Evolutionary conservation across 2,113 vertebrate genomes (phyloP).

Genomic region (Nipponia nippon): DNA sequence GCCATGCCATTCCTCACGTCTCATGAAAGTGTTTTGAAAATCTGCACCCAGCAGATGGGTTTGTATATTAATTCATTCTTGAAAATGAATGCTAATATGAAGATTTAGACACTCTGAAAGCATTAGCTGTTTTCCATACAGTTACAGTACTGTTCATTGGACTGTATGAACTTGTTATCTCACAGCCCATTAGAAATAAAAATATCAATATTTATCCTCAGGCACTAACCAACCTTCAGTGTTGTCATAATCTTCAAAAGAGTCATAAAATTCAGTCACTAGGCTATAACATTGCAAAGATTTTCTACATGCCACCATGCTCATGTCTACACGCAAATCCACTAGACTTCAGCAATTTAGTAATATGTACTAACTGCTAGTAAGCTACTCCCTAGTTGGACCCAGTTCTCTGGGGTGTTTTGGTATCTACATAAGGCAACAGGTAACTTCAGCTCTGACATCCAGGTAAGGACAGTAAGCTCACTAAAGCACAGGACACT

Average conservation of each 20-base stretch:
- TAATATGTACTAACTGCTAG: background rate
- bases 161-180: background rate
- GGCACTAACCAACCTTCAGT: background rate
- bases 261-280: background rate
- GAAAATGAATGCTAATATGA: background rate
- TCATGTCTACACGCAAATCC: background rate
- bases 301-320: background rate
- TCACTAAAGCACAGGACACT: background rate
- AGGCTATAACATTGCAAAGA: background rate
- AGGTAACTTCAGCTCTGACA: background rate
- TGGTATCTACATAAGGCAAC: background rate
- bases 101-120: background rate
- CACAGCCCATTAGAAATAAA: background rate
- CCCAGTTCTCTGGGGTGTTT: background rate
- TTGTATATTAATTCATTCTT: background rate
- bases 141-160: background rate
- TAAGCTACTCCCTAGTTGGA: background rate
- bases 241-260: background rate
- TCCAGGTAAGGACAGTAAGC: background rate
- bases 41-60: background rate
- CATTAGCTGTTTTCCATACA: background rate
- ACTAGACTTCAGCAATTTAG: background rate
- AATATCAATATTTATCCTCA: background rate
- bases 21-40: background rate
- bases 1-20: rapidly evolving